Evolutionary conservation across 2,888 invertebrate genomes (phyloP), one percentile per base, ranked within the genome.

Genomic region (Platynereis dumerilii): DNA sequence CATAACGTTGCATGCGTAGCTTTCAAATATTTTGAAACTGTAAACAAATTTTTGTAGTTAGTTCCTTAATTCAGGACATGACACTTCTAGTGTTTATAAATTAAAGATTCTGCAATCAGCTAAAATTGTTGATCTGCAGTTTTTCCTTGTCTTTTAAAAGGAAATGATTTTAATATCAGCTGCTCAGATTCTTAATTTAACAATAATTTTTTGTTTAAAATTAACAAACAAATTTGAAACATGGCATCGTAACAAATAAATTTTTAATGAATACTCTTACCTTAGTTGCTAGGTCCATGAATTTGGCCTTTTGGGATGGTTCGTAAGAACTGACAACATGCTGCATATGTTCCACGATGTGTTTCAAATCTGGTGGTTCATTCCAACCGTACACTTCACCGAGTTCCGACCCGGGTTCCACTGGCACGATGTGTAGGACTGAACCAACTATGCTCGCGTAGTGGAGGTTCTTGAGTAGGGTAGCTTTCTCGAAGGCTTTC

Each of bases 391-490:
- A 69, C 2, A 54, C 54, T 34, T 66, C 44, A 17, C 48, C 42
- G 2, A 73, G 34, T n/a, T 53, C 52, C 1, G 67, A 52, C 22
- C 39, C 34, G 3, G 63, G 48, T 12, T 69, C 70, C 5, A 24
- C 29, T 12, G 68, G 67, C 10, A 71, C 66, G 12, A 74, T 59
- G 10, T 71, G 69, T 56, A 61, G 58, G 24, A 73, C 71, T 10
- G 73, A 72, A 17, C 74, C 75, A 5, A 64, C 58, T 12, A 72
- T 17, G 10, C 42, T 28, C 1, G 64, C 61, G 58, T 66, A 54
- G 22, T 17, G 10, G n/a, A 61, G 64, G 24, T 48, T 44, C 17
- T 56, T 63, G 65, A 74, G 64, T 10, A 73, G 68, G 10, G 28
- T 26, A 0, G 76, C 72, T 27, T 65, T 68, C 24, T 63, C 64